Evolutionary conservation across 2,797 vertebrate species (phyloP).

Genomic region (Sylvia borin): DNA sequence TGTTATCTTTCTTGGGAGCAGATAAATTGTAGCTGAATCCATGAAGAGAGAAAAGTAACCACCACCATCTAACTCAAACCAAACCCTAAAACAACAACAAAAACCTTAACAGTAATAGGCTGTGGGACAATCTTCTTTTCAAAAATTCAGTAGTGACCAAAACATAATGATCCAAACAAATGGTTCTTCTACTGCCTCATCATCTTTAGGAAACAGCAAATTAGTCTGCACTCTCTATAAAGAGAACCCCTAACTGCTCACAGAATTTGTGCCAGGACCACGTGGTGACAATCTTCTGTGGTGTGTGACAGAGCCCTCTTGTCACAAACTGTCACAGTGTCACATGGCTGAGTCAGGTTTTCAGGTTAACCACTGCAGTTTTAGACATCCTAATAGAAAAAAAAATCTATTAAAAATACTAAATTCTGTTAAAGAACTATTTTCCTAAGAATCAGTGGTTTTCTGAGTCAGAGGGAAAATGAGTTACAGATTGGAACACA

Average conservation of each 20-base stretch:
- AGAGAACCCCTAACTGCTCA: neutral
- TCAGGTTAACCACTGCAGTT: neutral
- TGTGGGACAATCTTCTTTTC: neutral
- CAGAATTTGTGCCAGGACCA: neutral
- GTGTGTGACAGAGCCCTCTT: neutral
- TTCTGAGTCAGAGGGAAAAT: neutral
- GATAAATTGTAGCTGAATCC: neutral
- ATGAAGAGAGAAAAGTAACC: neutral
- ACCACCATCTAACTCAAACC: too few relatives aligned
- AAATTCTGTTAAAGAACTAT: neutral
- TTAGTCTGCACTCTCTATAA: neutral
- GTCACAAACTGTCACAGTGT: neutral
- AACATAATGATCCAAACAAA: neutral
- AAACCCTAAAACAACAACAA: neutral
- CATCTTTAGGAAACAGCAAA: neutral
- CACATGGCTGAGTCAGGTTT: neutral
- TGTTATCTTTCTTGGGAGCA: neutral
- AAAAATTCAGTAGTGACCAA: neutral
- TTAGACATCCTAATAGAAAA: neutral
- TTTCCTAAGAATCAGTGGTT: neutral
- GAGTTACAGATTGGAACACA: neutral
- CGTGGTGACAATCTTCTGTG: neutral
- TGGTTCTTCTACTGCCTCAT: neutral
- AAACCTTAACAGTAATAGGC: neutral
- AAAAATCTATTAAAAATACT: neutral